Conservation (phyloP, 2,113 vertebrate species). For the Macquaria australasica region DNA sequence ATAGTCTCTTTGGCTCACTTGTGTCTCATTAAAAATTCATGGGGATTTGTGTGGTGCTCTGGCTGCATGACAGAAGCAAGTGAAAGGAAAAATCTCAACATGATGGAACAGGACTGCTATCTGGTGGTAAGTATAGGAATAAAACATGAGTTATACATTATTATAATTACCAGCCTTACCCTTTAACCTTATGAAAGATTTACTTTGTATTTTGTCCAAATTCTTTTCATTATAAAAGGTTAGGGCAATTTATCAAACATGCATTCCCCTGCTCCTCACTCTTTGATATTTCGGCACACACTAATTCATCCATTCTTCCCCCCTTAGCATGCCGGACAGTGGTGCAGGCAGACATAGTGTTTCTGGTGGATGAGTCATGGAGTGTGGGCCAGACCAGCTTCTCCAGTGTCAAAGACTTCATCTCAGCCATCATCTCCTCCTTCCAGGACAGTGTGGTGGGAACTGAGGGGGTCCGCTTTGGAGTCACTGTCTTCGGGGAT, state of each 20-base stretch:
- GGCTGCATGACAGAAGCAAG: conserved; percentile 49
- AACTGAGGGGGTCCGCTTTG: conserved; percentile 86
- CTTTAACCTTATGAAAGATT: conserved; percentile 7
- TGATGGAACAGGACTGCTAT: conserved; percentile 76
- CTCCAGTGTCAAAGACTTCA: conserved; percentile 84
- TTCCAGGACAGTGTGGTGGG: conserved; percentile 80
- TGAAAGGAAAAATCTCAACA: not conserved
- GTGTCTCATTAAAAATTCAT: conserved; percentile 80
- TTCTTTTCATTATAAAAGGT: not conserved
- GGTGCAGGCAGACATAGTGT: conserved; percentile 86
- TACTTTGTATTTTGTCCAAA: not conserved
- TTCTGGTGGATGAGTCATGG: conserved; percentile 89
- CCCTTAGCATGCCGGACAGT: conserved; percentile 87
- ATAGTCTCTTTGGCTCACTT: conserved; percentile 80
- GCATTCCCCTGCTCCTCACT: not conserved
- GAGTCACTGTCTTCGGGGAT: conserved; percentile 87
- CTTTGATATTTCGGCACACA: not conserved
- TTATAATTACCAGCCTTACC: not conserved
- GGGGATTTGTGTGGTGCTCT: conserved; percentile 57
- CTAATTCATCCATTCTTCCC: not conserved
- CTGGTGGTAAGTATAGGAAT: conserved; percentile 69
- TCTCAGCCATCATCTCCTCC: conserved; percentile 79
- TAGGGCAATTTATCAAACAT: not conserved
- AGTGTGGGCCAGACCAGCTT: conserved; percentile 78
- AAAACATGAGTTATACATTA: not conserved